Percentiles rank a stretch among this genome's conserved stretches.
Conservation (phyloP, 2,888 invertebrate species). For the Pterostichus madidus region DNA sequence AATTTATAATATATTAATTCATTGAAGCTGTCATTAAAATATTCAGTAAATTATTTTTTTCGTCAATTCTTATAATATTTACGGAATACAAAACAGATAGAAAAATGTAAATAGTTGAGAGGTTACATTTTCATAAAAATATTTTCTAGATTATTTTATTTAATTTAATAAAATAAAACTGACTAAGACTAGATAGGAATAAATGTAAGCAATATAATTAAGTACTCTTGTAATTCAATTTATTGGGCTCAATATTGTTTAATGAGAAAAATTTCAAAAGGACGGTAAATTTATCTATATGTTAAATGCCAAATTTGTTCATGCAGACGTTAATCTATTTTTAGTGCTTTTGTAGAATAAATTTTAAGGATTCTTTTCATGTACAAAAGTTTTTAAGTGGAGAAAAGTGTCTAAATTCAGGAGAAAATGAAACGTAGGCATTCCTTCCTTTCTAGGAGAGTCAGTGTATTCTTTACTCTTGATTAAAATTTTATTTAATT, state of each 20-base stretch:
- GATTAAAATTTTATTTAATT: constrained; percentile 30
- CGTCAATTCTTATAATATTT: no score
- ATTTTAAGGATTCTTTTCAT: constrained; percentile 9
- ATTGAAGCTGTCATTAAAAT: no score
- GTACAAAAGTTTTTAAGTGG: constrained; percentile 5
- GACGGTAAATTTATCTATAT: not conserved
- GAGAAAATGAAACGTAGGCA: constrained; percentile 25
- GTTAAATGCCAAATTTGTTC: not conserved
- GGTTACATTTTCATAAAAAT: no score
- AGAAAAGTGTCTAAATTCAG: constrained; percentile 20
- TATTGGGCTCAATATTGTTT: no score
- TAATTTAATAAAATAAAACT: no score
- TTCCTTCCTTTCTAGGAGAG: constrained; percentile 3
- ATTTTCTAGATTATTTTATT: no score
- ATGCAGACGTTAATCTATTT: constrained; percentile 15
- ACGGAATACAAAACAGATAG: no score
- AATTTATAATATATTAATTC: no score
- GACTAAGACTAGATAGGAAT: no score
- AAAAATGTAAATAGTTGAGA: no score
- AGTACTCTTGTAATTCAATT: not conserved
- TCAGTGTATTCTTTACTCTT: constrained; percentile 20
- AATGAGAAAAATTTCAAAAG: no score
- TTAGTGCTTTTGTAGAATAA: not conserved
- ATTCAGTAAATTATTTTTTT: no score
- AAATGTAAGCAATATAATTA: not conserved